Base-by-base conservation (phyloP, 2,113 vertebrate species). In the Erythrocercus mccallii region DNA sequence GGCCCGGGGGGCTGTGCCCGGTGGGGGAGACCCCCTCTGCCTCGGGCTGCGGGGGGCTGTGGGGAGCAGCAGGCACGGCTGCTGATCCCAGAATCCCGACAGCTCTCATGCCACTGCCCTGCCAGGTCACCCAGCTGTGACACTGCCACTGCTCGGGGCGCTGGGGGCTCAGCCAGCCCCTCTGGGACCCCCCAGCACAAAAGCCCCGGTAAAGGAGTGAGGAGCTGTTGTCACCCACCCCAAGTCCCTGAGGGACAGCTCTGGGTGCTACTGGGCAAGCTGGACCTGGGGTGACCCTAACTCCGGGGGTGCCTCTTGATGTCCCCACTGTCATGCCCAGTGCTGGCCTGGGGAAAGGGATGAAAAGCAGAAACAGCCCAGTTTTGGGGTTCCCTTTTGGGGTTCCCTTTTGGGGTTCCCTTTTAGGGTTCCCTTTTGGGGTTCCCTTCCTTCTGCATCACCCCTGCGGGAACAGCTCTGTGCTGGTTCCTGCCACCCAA, bases 81-180 rank as follows among this genome's bases (percentile, higher is more conserved):
- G 5, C 15, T 28, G 0, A 0, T 12, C 33, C 6, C 7, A 0
- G 12, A 9, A 3, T 23, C 18, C 28, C 5, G 0, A 8, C 22
- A 28, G 40, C 7, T 22, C 33, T 3, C 0, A 5, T 88, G 33
- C 56, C 17, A 0, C 47, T 3, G 27, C 25, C 0, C 42, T 25
- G 23, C 25, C 48, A 0, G 35, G 5, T 40, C 22, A 2, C 7
- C 33, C 6, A 0, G 31, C 13, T 5, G 66, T 2, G 22, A 11
- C 64, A 3, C 16, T 0, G 5, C 23, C 5, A 0, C 21, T 1
- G 37, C 58, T 40, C 2, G 9, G 65, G 71, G 23, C 5, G 0
- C 2, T 1, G 9, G 35, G 2, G 10, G 40, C 81, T 42, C 54
- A 3, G 38, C 5, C 50, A 37, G 23, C 24, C 14, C 66, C 70